Evolutionary conservation across 2,888 invertebrate species (phyloP), one percentile per base, ranked within the genome.

Genomic region (Agrochola macilenta): DNA sequence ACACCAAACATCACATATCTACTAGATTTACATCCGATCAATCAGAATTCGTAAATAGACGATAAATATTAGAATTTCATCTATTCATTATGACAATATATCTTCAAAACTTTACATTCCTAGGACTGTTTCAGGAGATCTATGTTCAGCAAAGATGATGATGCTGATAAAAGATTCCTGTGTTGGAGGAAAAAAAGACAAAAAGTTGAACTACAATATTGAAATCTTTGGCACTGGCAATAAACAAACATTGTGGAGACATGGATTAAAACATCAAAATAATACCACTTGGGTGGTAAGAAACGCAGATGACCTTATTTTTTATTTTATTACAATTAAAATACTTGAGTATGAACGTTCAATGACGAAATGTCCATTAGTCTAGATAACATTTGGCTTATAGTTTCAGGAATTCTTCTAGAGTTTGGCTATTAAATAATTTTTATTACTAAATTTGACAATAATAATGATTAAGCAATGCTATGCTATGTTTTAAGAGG

Each of bases 301-400:
- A 72, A 57, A 71, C n/a, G 20, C 60, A 74, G 64, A 76, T 74
- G 49, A 76, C 49, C 63, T 57, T 58, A 69, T 57, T 39, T 65
- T 65, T 81, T n/a, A n/a, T n/a, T 61, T 71, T 39, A 69, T 69
- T 60, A 64, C 39, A 66, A 72, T 61, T 70, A 52, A 61, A 69
- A 81, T 52, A 69, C 57, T 74, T 61, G 26, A 43, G 14, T 63
- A 60, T 82, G 57, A 84, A 66, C 61, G 23, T n/a, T 78, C 74
- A 80, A 78, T 84, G 74, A 69, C 81, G 23, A 78, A 82, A 63
- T 54, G 43, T 9, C 69, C 75, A 71, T 73, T 74, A 74, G 54
- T 63, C 58, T 70, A 76, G 87, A 88, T 87, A 88, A 84, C 86
- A 81, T 82, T 81, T 87, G 85, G 64, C 73, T 74, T 76, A 54